These are phyloP conservation scores for Cervus canadensis DNA, from an alignment of 2,113 vertebrate species.

Conservation along the genomic window DNA sequence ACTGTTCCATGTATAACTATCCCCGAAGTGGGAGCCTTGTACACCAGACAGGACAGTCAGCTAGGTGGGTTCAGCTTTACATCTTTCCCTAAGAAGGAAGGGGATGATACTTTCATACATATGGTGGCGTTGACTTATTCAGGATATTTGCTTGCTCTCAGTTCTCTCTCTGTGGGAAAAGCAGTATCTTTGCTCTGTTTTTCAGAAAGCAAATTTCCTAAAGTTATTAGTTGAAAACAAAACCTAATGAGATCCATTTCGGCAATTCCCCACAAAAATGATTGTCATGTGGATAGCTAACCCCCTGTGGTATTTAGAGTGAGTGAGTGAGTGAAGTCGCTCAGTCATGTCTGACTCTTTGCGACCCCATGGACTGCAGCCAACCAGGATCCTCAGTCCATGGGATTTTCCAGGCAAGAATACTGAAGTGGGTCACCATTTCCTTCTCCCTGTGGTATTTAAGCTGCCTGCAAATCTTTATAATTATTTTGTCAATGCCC, in stretches of 20 bases:
- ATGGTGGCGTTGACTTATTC: not conserved
- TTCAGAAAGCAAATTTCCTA: not conserved
- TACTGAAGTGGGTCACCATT: too few relatives aligned
- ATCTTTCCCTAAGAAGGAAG: not conserved
- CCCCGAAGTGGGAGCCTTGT: not conserved
- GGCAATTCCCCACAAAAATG: not conserved
- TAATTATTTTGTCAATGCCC: not conserved
- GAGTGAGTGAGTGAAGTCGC: too few relatives aligned
- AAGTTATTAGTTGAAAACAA: not conserved
- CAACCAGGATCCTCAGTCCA: too few relatives aligned
- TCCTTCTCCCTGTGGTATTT: not conserved
- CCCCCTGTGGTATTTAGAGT: not conserved
- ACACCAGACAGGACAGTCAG: not conserved
- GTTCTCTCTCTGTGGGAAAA: not conserved
- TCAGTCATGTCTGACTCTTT: too few relatives aligned
- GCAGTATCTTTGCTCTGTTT: not conserved
- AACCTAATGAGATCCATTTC: not conserved
- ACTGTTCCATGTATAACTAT: not conserved
- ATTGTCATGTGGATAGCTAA: not conserved
- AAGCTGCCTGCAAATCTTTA: not conserved
- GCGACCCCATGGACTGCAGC: too few relatives aligned
- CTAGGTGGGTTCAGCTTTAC: not conserved
- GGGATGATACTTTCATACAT: not conserved
- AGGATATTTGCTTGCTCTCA: not conserved
- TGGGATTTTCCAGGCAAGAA: too few relatives aligned